Evolutionary conservation across 2,113 vertebrate genomes (phyloP), one percentile per base, ranked within the genome.

Genomic region (Acanthochromis polyacanthus): DNA sequence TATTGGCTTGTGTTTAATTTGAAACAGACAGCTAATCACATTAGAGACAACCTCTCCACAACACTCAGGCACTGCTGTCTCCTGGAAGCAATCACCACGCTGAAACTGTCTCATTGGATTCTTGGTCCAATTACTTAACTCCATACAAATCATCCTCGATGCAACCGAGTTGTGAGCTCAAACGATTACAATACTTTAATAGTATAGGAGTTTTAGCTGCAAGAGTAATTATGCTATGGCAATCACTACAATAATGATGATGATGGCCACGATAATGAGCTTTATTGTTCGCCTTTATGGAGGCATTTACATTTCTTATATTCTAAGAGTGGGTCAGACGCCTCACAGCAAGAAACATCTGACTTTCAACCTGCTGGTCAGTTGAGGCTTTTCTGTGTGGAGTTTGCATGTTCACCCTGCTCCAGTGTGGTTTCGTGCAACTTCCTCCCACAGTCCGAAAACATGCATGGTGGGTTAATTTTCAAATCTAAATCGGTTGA

Each of bases 21-120:
- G 83, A 91, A 92, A 85, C 73, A 81, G 87, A 89, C 85, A 89
- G 83, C 92, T 92, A 93, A 94, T 94, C 90, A 92, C 87, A 89
- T 93, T 88, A 88, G 80, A 88, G 77, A 81, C 80, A 90, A 88
- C 84, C 80, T 85, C 83, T 90, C 69, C 82, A 81, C 70, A 89
- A 86, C 78, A 85, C 89, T 63, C 52, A 30, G 78, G 80, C 78
- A 75, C 63, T 36, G 52, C 73, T 70, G 81, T 86, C 83, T 93
- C 86, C 81, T 83, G 85, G 83, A 92, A 89, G 85, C 88, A 90
- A 89, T 91, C 90, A 84, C 79, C 74, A 53, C 22, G 52, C 68
- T 75, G 52, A 80, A 88, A 88, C 71, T 71, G 82, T 87, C 85
- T 90, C 78, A 80, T 83, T 77, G 83, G 82, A 84, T 89, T 85